A percentile compares a stretch with the other conserved stretches of the same genome.
These are phyloP conservation scores for Hapalemur alaotrensis DNA, from an alignment of 2,797 vertebrate species.

Conservation along the genomic window DNA sequence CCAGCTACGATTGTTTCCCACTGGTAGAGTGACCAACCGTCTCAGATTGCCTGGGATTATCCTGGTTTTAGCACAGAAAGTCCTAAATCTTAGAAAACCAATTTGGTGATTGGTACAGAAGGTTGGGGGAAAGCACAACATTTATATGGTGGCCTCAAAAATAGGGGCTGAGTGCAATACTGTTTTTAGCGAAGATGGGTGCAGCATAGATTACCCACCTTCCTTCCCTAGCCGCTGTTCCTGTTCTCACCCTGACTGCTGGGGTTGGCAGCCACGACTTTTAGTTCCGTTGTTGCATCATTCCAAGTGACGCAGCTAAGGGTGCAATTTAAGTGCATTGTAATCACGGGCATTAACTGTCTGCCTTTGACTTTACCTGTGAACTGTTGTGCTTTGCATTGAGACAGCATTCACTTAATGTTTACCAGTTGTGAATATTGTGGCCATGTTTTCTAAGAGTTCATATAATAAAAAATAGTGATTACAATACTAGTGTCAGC, in stretches of 20 bases:
- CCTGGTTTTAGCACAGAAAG: not conserved
- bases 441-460: not conserved
- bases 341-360: not conserved
- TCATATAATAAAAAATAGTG: not conserved
- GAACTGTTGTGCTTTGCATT: not conserved
- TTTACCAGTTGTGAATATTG: not conserved
- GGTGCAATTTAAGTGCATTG: too few species aligned
- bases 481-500: not conserved
- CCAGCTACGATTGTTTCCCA: not conserved
- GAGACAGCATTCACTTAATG: not conserved
- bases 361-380: not conserved
- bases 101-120: not conserved
- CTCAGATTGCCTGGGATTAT: not conserved
- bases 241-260: not conserved
- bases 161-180: too few species aligned
- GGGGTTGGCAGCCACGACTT: not conserved
- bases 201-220: not conserved
- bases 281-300: accelerated
- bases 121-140: not conserved
- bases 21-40: not conserved
- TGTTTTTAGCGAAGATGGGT: not conserved
- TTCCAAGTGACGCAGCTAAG: not conserved
- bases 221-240: not conserved
- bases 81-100: not conserved
- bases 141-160: not conserved